Conservation (phyloP, 2,888 invertebrate genomes). For the Acleris holmiana region DNA sequence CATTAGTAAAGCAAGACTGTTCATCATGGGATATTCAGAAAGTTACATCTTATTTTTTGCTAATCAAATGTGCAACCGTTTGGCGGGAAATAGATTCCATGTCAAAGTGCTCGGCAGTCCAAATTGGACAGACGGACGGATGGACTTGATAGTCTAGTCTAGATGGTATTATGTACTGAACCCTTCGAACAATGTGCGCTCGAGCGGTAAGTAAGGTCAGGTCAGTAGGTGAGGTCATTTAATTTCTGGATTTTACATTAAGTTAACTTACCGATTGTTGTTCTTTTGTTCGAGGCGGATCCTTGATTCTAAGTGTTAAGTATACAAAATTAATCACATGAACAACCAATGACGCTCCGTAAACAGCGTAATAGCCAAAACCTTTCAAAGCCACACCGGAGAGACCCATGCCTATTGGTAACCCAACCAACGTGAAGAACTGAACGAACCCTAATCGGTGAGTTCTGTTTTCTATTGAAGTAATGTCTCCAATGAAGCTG, state of each 20-base stretch:
- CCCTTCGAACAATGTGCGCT: too few relatives aligned
- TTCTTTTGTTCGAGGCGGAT: slow-evolving; percentile 19
- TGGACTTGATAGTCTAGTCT: too few relatives aligned
- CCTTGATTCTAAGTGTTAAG: slow-evolving; percentile 16
- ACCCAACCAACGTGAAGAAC: slow-evolving; percentile 90
- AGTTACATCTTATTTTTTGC: too few relatives aligned
- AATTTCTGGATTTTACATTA: neutral
- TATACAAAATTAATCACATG: slow-evolving; percentile 57
- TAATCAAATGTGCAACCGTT: too few relatives aligned
- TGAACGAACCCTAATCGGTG: slow-evolving; percentile 90
- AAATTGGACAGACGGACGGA: too few relatives aligned
- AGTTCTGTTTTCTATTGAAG: slow-evolving; percentile 88
- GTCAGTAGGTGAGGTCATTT: too few relatives aligned
- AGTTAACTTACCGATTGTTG: slow-evolving; percentile 28
- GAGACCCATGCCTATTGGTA: slow-evolving; percentile 90
- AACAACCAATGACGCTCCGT: slow-evolving; percentile 27
- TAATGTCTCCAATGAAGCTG: slow-evolving; percentile 90
- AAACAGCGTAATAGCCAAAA: slow-evolving; percentile 86
- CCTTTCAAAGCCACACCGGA: slow-evolving; percentile 87
- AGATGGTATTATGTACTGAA: too few relatives aligned
- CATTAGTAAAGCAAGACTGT: too few relatives aligned
- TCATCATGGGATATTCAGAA: too few relatives aligned
- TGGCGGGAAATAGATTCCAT: too few relatives aligned
- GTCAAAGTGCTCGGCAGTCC: too few relatives aligned
- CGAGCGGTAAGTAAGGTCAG: too few relatives aligned